Percentiles rank a stretch among this genome's conserved stretches.
Conservation (phyloP, 2,888 invertebrate species). For the Drosophila prostipennis region DNA sequence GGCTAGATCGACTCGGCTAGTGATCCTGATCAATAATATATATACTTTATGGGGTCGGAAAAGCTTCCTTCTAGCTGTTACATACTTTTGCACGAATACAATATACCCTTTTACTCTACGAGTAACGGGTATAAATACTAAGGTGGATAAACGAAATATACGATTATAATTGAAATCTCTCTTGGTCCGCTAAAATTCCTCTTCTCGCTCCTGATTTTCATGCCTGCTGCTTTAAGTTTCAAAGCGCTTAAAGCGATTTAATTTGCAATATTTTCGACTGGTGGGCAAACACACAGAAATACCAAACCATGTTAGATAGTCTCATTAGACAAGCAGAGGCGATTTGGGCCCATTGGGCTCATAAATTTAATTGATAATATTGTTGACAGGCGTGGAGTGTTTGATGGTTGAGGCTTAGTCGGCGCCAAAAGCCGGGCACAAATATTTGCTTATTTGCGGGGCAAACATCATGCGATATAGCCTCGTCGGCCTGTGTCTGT, state of each 20-base stretch:
- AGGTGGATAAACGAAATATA: not conserved
- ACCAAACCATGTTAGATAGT: constrained; percentile 32
- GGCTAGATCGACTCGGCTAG: too few relatives aligned
- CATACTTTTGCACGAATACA: too few relatives aligned
- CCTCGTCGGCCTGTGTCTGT: constrained; percentile 47
- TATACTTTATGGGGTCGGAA: too few relatives aligned
- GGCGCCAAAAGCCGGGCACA: constrained; percentile 42
- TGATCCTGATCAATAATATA: too few relatives aligned
- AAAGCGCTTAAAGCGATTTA: constrained; percentile 61
- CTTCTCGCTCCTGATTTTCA: too few relatives aligned
- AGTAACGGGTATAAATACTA: too few relatives aligned
- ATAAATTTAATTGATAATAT: constrained; percentile 76
- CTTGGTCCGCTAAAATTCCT: not conserved
- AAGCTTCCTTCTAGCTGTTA: too few relatives aligned
- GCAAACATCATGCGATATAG: constrained; percentile 45
- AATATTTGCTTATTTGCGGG: constrained; percentile 65
- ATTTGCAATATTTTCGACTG: constrained; percentile 53
- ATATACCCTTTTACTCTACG: too few relatives aligned
- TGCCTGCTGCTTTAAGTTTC: constrained; percentile 2
- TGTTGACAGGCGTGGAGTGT: constrained; percentile 63
- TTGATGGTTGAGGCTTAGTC: constrained; percentile 39
- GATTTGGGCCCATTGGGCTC: constrained; percentile 30
- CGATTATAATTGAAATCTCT: not conserved
- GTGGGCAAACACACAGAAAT: not conserved
- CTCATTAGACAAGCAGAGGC: constrained; percentile 26